Base-by-base conservation (phyloP, 30 jellyfish, hydroid and myxozoan genomes). In the Mastigias papua region DNA sequence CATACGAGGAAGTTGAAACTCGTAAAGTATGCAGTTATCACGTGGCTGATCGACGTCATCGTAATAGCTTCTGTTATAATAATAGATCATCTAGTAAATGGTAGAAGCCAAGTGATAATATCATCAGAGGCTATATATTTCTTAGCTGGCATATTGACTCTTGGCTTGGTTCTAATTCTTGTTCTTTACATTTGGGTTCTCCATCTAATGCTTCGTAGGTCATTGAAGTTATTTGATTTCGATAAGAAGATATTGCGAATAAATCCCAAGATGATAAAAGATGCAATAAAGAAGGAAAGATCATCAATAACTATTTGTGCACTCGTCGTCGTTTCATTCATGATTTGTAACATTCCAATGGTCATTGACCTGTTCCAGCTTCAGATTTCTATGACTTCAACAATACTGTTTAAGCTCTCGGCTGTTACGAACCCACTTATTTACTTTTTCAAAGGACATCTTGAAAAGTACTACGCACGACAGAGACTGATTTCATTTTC, bases 201-300 rank as follows among this genome's bases (percentile, higher is more conserved):
- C 23, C 50, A 77, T 35, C 46, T 77, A 32, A 35, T 82, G 57
- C 61, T 82, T 22, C 10, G 9, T 37, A 61, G 91, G 15, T 31
- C 73, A 21, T 31, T 51, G 23, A 63, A 33, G 1, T 35, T 80
- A 17, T 62, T 80, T 17, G 73, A 66, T 10, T 66, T 63, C 26
- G 90, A 80, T 33, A 35, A 42, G 8, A 80, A 34, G 64, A 82
- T 10, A 17, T 17, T 66, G 2, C 71, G 28, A 9, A 33, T 48
- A 10, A 80, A 80, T 30, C 34, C 34, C n/a, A 80, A 66, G 26
- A 28, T 37, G 54, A 68, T 82, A 31, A 48, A 49, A 34, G 48
- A 67, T 3, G 91, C 91, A 1, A 27, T 82, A 29, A 68, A 82
- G 77, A 82, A 82, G 31, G 91, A 82, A 51, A 69, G 33, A 20